Conservation (phyloP, 1,140 invertebrate genomes). For the Zaprionus nigranus region DNA sequence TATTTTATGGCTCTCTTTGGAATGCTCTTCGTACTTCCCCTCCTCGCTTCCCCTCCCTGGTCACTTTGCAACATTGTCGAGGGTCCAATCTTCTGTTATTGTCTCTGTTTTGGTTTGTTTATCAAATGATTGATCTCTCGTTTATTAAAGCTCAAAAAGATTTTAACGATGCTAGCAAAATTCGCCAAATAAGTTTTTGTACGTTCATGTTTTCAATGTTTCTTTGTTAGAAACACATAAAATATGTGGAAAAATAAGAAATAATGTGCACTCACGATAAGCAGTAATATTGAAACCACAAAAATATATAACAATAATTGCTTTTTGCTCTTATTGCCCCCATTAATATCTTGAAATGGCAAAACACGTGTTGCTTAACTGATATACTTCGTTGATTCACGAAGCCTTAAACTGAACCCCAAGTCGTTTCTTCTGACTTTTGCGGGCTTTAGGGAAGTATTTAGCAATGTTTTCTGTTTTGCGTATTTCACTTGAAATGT, state of each 20-base stretch:
- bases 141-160: constrained; percentile 47
- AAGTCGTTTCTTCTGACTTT: constrained; percentile 22
- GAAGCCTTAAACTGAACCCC: constrained; percentile 16
- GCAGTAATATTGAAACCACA: neutral
- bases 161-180: constrained; percentile 34
- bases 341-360: constrained; percentile 1
- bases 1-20: constrained; percentile 44
- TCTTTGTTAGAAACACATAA: constrained; percentile 7
- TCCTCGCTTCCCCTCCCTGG: constrained; percentile 25
- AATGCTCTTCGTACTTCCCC: constrained; percentile 9
- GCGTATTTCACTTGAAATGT: constrained; percentile 65
- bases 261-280: constrained; percentile 18
- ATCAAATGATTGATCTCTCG: constrained; percentile 72
- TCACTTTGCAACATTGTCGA: constrained; percentile 40
- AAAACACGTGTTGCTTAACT: constrained; percentile 54
- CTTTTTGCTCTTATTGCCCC: constrained; percentile 4
- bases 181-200: neutral
- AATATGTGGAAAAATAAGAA: neutral
- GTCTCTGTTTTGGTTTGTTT: constrained; percentile 34
- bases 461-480: constrained; percentile 60
- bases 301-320: constrained; percentile 12
- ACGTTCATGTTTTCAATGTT: constrained; percentile 1
- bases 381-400: constrained; percentile 66
- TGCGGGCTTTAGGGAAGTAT: constrained; percentile 45
- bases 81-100: constrained; percentile 25